These are phyloP conservation scores for Sternotherus odoratus DNA, from an alignment of 2,797 vertebrate genomes.

Conservation along the genomic window DNA sequence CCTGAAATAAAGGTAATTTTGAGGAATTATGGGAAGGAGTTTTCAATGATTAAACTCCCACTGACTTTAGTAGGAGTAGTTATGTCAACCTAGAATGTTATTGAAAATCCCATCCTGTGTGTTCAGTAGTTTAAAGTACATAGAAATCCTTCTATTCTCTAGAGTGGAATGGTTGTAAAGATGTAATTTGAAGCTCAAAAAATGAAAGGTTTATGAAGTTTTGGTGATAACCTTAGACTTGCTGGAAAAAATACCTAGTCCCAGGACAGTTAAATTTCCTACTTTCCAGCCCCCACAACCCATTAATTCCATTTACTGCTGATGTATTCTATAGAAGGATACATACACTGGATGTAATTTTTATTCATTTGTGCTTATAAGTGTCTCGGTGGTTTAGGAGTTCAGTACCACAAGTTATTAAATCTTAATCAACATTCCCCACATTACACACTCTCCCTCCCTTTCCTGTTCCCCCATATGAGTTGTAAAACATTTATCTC, in stretches of 20 bases:
- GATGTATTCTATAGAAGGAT: neutral
- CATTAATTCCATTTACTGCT: neutral
- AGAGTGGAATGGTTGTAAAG: neutral
- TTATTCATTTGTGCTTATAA: fast-evolving
- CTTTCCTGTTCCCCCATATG: neutral
- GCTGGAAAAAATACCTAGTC: neutral
- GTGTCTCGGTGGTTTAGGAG: neutral
- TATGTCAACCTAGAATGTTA: neutral
- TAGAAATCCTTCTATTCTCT: neutral
- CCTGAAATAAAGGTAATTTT: slow-evolving; percentile 75
- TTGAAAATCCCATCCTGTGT: neutral
- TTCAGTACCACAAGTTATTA: neutral
- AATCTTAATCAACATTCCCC: neutral
- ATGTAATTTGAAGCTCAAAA: neutral
- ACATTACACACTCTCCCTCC: fast-evolving
- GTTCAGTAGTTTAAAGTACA: neutral
- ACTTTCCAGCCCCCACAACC: neutral
- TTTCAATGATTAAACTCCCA: neutral
- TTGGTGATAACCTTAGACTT: neutral
- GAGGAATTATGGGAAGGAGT: neutral
- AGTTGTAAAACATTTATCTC: neutral
- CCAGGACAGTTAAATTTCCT: neutral
- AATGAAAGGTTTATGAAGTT: fast-evolving
- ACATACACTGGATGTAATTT: fast-evolving
- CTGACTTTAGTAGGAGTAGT: neutral